A percentile compares a stretch with the other conserved stretches of the same genome.
Evolutionary conservation across 2,113 vertebrate genomes (phyloP).

Genomic region (Nycticorax nycticorax): DNA sequence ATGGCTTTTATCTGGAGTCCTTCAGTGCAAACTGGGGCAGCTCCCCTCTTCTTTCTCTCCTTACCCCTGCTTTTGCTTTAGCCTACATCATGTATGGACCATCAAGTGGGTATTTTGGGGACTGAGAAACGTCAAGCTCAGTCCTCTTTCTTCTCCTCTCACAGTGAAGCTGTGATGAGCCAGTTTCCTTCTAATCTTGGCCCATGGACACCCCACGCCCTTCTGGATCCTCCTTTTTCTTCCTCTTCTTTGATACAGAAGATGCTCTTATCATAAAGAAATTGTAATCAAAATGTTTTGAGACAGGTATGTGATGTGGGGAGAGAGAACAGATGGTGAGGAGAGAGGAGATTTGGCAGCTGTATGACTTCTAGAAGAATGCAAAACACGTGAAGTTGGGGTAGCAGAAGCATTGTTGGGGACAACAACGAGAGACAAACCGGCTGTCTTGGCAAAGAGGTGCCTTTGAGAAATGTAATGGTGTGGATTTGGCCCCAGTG

Average conservation of each 20-base stretch:
- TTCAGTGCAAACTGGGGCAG: not conserved
- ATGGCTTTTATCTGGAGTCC: not conserved
- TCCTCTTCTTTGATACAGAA: not conserved
- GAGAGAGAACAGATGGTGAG: not conserved
- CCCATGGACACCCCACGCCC: not conserved
- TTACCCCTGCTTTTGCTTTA: not conserved
- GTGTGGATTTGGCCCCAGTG: not conserved
- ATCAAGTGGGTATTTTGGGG: not conserved
- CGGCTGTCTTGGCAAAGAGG: not conserved
- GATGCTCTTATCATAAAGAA: not conserved
- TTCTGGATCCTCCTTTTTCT: not conserved
- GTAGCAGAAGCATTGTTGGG: not conserved
- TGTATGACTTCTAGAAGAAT: not conserved
- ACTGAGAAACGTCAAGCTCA: not conserved
- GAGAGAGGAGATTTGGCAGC: not conserved
- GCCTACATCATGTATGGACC: not conserved
- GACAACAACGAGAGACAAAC: not conserved
- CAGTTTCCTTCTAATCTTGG: not conserved
- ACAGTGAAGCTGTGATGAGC: not conserved
- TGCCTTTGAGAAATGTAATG: not conserved
- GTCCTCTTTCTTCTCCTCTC: not conserved
- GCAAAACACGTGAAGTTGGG: not conserved
- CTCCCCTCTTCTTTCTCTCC: not conserved
- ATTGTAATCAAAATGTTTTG: not conserved
- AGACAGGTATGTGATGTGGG: fast-evolving